Evolutionary conservation across 2,888 invertebrate species (phyloP).

Genomic region (Helleia helle): DNA sequence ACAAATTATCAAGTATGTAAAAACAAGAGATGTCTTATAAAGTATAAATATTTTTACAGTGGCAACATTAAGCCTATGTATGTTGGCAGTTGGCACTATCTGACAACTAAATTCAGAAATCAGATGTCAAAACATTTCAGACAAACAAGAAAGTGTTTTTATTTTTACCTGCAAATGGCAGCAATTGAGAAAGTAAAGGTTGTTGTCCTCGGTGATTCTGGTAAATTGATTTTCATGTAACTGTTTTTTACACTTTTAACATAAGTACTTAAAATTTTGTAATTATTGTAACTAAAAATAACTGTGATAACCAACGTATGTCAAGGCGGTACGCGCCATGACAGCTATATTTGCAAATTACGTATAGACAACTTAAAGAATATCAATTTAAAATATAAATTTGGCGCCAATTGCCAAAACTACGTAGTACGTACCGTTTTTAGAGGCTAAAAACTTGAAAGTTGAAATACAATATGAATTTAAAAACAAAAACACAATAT

Average conservation of each 20-base stretch:
- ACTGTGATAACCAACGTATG: constrained; percentile 31
- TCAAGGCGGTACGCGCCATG: constrained; percentile 52
- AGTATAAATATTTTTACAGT: constrained; percentile 4
- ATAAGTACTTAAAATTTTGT: constrained; percentile 10
- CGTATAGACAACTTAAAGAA: background rate
- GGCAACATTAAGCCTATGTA: constrained; percentile 14
- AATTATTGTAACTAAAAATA: background rate
- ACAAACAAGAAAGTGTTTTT: constrained; percentile 23
- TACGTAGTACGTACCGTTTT: no score
- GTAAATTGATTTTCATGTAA: constrained; percentile 56
- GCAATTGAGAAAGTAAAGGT: constrained; percentile 93
- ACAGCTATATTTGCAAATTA: background rate
- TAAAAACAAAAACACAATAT: no score
- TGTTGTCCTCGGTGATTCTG: constrained; percentile 93
- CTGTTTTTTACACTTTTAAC: constrained; percentile 27
- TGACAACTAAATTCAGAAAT: constrained; percentile 11
- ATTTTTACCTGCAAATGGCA: constrained; percentile 77
- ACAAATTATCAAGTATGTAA: no score
- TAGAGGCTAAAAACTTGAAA: no score
- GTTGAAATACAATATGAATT: no score
- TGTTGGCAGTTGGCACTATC: constrained; percentile 16
- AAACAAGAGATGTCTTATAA: no score
- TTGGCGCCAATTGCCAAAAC: no score
- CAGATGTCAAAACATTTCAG: constrained; percentile 25
- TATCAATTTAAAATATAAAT: background rate